phyloP scores from a whole-genome alignment of 2,797 vertebrate species.

The Syncerus caffer region DNA sequence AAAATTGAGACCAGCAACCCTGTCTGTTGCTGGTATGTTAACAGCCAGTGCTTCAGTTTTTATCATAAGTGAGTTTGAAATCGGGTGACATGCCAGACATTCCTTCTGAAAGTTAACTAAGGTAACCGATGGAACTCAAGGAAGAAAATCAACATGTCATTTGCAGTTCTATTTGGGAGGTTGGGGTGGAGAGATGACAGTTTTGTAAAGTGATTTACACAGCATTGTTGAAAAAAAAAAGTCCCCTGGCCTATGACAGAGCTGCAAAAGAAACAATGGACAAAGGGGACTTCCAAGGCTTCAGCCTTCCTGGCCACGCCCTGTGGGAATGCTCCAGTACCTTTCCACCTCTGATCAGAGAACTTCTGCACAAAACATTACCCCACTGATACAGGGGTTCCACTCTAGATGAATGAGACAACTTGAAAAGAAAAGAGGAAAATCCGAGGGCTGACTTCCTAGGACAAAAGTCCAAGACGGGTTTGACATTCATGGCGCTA shows the following conservation, averaged over 20 bases:
- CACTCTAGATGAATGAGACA: neutral
- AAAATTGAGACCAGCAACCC: neutral
- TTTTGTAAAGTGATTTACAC: constrained; percentile 18
- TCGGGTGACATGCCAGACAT: constrained; percentile 67
- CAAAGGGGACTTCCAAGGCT: constrained; percentile 62
- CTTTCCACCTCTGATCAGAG: neutral
- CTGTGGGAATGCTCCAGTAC: constrained; percentile 49
- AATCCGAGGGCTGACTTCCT: neutral
- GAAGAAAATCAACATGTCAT: constrained; percentile 29
- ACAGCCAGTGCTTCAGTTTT: constrained; percentile 57
- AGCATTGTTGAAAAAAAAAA: constrained; percentile 18
- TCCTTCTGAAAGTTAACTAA: constrained; percentile 32
- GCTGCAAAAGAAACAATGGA: constrained; percentile 7
- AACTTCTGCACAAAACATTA: neutral
- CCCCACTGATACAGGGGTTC: constrained; percentile 49
- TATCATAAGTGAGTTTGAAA: constrained; percentile 68
- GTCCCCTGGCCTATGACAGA: constrained; percentile 15
- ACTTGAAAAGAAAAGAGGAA: neutral
- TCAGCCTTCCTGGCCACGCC: neutral
- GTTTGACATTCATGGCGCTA: neutral
- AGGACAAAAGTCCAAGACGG: neutral
- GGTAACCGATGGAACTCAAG: neutral
- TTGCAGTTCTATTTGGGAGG: accelerated
- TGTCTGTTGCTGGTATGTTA: constrained; percentile 3
- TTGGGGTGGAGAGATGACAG: neutral